Evolutionary conservation across 2,113 vertebrate species (phyloP).

Genomic region (Cervus canadensis): DNA sequence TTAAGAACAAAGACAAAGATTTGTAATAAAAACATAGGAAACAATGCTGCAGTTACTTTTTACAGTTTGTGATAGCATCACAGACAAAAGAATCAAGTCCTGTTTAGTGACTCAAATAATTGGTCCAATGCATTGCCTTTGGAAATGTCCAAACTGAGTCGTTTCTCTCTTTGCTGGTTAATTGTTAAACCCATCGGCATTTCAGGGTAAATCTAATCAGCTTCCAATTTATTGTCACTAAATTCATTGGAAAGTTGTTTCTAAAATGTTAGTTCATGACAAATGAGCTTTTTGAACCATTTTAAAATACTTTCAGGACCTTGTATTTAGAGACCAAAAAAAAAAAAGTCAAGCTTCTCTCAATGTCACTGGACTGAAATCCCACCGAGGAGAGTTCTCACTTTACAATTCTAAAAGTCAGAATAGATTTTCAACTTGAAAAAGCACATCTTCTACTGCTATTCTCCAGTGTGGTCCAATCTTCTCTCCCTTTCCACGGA

Average conservation of each 20-base stretch:
- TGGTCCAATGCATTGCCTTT: background rate
- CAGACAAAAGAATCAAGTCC: background rate
- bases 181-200: background rate
- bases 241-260: background rate
- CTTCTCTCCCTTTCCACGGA: background rate
- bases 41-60: background rate
- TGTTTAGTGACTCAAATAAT: background rate
- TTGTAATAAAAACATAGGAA: background rate
- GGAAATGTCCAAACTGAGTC: background rate
- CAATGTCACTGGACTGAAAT: background rate
- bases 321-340: background rate
- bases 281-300: background rate
- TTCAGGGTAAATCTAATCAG: background rate
- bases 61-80: background rate
- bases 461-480: background rate
- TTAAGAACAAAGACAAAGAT: background rate
- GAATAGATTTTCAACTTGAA: background rate
- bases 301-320: constrained; percentile 23
- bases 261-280: background rate
- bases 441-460: background rate
- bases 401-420: background rate
- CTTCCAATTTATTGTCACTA: background rate
- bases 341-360: background rate
- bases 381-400: background rate
- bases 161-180: background rate